These are phyloP conservation scores for Ispidina lecontei DNA, from an alignment of 2,797 vertebrate species.

Conservation along the genomic window DNA sequence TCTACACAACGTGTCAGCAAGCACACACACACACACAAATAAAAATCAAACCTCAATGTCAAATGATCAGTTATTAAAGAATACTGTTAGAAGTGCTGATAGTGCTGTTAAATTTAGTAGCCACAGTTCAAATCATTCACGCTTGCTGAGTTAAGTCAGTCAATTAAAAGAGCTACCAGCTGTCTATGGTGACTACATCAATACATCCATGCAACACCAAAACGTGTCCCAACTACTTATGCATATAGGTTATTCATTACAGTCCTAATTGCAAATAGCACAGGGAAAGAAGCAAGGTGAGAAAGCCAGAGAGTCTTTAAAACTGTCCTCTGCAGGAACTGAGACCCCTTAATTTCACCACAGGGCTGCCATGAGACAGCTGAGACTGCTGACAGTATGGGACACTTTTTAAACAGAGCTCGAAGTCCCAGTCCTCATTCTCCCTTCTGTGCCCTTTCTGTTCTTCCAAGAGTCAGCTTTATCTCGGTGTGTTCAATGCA, in stretches of 20 bases:
- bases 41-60: not conserved
- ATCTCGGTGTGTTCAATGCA: not conserved
- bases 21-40: not conserved
- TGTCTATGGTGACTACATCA: constrained; percentile 6
- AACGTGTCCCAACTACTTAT: not conserved
- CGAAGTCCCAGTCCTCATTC: not conserved
- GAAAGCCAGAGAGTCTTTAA: not conserved
- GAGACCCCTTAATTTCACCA: not conserved
- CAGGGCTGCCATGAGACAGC: not conserved
- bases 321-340: not conserved
- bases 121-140: not conserved
- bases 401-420: not conserved
- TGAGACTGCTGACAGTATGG: not conserved
- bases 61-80: not conserved
- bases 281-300: not conserved
- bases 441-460: not conserved
- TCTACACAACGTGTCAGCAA: not conserved
- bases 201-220: not conserved
- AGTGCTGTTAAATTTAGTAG: not conserved
- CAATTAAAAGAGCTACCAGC: constrained; percentile 30
- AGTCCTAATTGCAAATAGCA: accelerated
- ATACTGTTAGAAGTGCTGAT: not conserved
- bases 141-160: constrained; percentile 1
- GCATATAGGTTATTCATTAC: constrained; percentile 14
- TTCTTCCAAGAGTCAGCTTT: not conserved